Conservation (phyloP, 35 echinoderm and acorn worm genomes). For the Eucidaris tribuloides region DNA sequence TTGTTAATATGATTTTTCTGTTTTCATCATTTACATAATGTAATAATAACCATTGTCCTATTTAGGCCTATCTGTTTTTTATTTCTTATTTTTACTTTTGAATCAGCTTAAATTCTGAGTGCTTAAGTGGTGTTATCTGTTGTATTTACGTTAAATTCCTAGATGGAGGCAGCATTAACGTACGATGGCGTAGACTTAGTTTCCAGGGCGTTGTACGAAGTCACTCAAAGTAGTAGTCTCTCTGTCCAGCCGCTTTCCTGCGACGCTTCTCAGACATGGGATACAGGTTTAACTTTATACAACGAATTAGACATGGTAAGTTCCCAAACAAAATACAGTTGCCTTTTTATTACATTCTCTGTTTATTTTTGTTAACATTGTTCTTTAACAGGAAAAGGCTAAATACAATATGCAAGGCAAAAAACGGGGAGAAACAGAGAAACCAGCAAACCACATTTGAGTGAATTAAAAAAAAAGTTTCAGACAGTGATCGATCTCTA, state of each 20-base stretch:
- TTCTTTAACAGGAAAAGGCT: too few relatives aligned
- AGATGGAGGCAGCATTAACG: constrained; percentile 21
- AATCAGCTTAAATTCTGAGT: not conserved
- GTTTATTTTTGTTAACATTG: too few relatives aligned
- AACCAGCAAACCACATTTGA: too few relatives aligned
- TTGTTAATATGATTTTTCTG: too few relatives aligned
- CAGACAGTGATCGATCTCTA: too few relatives aligned
- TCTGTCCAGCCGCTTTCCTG: constrained; percentile 7
- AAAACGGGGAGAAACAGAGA: too few relatives aligned
- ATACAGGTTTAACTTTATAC: constrained; percentile 10
- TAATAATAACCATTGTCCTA: not conserved
- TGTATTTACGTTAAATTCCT: not conserved
- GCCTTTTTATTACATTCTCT: too few relatives aligned
- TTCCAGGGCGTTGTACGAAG: not conserved
- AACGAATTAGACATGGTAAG: constrained; percentile 33
- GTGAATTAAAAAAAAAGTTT: too few relatives aligned
- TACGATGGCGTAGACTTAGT: constrained; percentile 22
- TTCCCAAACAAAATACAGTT: not conserved
- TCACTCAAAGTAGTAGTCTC: not conserved
- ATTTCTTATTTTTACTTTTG: not conserved
- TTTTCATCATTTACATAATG: not conserved
- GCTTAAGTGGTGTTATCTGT: not conserved
- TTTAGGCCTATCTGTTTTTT: not conserved
- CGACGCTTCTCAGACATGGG: constrained; percentile 1
- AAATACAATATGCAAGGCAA: too few relatives aligned